Evolutionary conservation across 92 coral and sea anemone genomes (phyloP), one percentile per base, ranked within the genome.

Genomic region (Umimayanthus kanabou): DNA sequence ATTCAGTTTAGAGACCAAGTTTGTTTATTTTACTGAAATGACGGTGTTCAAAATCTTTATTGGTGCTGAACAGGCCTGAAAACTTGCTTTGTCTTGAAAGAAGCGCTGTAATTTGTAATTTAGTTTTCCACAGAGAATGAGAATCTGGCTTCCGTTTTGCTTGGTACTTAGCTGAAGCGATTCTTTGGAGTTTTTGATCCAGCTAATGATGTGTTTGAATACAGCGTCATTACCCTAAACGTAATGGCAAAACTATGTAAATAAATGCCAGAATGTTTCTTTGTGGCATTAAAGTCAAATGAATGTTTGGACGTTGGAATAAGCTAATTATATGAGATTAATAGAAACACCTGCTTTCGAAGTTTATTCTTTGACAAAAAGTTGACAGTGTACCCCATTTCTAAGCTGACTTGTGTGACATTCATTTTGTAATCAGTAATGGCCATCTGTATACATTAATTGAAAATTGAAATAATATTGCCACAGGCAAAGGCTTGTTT

Each of bases 1-100:
- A 45, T 39, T 67, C 39, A 66, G 15, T 65, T 69, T 66, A 67
- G 64, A 39, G 23, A 70, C 64, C 9, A 40, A 67, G 22, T 82
- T 15, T 82, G 10, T 82, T 25, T 39, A 39, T 39, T 82, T 82
- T 70, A 9, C 85, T 23, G 39, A 81, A 65, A 65, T 40, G 23
- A 14, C 40, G 40, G 40, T 45, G 11, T 64, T 33, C 18, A 4
- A 37, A 37, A 2, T 10, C 53, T 61, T 4, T 33, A 25, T 13
- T 33, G 4, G 33, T n/a, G 23, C 73, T 40, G 30, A 26, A 81
- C 53, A 81, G 30, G 26, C 22, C n/a, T 61, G 26, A 5, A 61
- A 61, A 23, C n/a, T 20, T 23, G 69, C 26, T 61, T 23, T 57
- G 66, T 57, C 13, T 15, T 57, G 3, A 57, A 57, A 57, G 66